Evolutionary conservation across 92 coral and sea anemone genomes (phyloP).

Genomic region (Epizoanthus rinbou): DNA sequence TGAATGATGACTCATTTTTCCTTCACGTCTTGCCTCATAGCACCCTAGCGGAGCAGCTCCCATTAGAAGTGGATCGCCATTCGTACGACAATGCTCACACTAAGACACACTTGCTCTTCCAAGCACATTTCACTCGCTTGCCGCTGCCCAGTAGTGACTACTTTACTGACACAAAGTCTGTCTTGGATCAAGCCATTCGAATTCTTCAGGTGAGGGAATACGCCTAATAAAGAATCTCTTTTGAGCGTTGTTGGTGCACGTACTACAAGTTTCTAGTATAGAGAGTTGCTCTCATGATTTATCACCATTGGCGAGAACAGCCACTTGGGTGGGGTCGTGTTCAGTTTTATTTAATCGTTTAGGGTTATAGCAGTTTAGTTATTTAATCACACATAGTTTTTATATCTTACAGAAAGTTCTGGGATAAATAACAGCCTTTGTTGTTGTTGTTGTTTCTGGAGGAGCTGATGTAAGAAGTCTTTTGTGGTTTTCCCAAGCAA

Average conservation of each 20-base stretch:
- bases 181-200: slow-evolving; percentile 92
- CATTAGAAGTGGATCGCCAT: slow-evolving; percentile 87
- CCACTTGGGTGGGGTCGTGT: too few relatives aligned
- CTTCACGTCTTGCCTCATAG: slow-evolving; percentile 37
- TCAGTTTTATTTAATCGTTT: too few relatives aligned
- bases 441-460: too few relatives aligned
- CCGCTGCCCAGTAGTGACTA: slow-evolving; percentile 95
- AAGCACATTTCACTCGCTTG: slow-evolving; percentile 88
- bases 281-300: too few relatives aligned
- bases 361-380: too few relatives aligned
- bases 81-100: slow-evolving; percentile 94
- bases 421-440: too few relatives aligned
- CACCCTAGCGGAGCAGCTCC: slow-evolving; percentile 88
- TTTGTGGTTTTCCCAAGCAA: too few relatives aligned
- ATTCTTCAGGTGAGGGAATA: slow-evolving; percentile 77
- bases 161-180: slow-evolving; percentile 91
- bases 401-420: too few relatives aligned
- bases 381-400: too few relatives aligned
- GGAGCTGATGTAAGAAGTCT: too few relatives aligned
- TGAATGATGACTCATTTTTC: neutral
- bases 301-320: too few relatives aligned
- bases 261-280: too few relatives aligned
- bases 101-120: slow-evolving; percentile 89
- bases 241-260: neutral
- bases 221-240: neutral